Evolutionary conservation across 2,797 vertebrate species (phyloP).

Genomic region (Chelmon rostratus): DNA sequence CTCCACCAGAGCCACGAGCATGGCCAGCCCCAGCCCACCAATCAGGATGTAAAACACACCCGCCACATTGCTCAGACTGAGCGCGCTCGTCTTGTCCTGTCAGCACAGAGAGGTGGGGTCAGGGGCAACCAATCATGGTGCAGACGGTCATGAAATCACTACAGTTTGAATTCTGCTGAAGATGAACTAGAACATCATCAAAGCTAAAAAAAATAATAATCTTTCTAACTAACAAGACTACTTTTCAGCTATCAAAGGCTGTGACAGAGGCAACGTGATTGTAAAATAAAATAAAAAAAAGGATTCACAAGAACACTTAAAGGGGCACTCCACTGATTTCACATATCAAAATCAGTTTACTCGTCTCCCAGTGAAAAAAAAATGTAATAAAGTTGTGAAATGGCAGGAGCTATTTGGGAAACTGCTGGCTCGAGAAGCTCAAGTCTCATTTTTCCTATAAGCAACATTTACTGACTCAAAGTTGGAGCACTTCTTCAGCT

Average conservation of each 20-base stretch:
- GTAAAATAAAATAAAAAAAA: background rate
- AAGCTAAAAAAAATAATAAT: background rate
- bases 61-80: conserved; percentile 97
- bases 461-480: too few relatives aligned
- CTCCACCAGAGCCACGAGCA: conserved; percentile 98
- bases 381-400: background rate
- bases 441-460: too few relatives aligned
- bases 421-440: too few relatives aligned
- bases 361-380: background rate
- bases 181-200: background rate
- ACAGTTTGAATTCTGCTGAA: background rate
- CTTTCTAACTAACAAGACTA: background rate
- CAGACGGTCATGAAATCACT: conserved; percentile 19
- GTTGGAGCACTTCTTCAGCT: too few relatives aligned
- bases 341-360: background rate
- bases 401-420: background rate
- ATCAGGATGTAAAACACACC: conserved; percentile 99
- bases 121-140: conserved; percentile 48
- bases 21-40: conserved; percentile 97
- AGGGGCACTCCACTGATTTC: background rate
- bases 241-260: conserved; percentile 21
- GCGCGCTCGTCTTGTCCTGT: conserved; percentile 98
- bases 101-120: conserved; percentile 62
- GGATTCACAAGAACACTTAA: background rate
- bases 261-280: conserved; percentile 1